Base-by-base conservation (phyloP, 1,140 invertebrate genomes). In the Drosophila novamexicana region DNA sequence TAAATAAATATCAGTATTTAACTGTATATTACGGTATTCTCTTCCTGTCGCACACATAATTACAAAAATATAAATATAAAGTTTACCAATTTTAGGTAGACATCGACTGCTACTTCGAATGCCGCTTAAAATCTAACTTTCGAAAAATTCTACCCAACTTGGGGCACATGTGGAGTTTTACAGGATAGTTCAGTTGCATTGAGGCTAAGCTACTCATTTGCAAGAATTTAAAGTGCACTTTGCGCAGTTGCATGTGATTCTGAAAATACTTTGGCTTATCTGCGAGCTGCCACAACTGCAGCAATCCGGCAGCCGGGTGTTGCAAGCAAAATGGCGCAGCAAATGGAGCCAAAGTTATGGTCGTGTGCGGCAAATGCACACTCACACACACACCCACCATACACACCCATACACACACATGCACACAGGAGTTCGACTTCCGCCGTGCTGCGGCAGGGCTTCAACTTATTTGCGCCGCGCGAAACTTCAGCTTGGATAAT, bases 161-260 rank as follows among this genome's bases (percentile, higher is more conserved):
- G 12, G 1, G 7, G 7, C 49, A 32, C 29, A 7, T 7, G 2
- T 5, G 22, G 4, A 29, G 22, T 0, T 29, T 29, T 29, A 29
- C 4, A 29, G 22, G 22, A 29, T 3, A 5, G 22, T 47, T 65
- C 44, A 66, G 39, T 36, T 32, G 56, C 39, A 74, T n/a, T 39
- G 16, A 6, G 58, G 65, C 40, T 57, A 74, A 65, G 75, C 66
- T 53, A 83, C 78, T 89, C 89, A 91, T 91, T 91, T 91, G 89
- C 81, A 89, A 91, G 89, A 91, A 91, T 91, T 91, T 91, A 91
- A 91, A 91, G 84, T 91, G 82, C 89, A 91, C 89, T 91, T 91
- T 76, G 64, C 66, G 61, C 69, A 89, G 79, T 75, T 88, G 79
- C 79, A 82, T 79, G 66, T 32, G 82, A 67, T 73, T 70, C 61